These are phyloP conservation scores for Alaudala cheleensis DNA, from an alignment of 2,113 vertebrate species.

Conservation along the genomic window DNA sequence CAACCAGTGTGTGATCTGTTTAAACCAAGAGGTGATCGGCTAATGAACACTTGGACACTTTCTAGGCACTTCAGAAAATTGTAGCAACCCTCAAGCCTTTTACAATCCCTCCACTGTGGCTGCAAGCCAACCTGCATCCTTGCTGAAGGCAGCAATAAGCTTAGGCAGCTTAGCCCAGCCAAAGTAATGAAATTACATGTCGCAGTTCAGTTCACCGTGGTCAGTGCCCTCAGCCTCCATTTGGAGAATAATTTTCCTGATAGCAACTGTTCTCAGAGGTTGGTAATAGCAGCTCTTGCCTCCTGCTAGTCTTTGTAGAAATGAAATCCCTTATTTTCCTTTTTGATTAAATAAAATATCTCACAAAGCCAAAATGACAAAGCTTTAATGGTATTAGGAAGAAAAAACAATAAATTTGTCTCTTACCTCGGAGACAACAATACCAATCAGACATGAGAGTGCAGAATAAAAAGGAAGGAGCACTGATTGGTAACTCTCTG, in stretches of 20 bases:
- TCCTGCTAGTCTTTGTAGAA: not conserved
- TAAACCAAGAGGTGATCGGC: not conserved
- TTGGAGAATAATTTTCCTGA: slow-evolving; percentile 16
- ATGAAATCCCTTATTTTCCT: not conserved
- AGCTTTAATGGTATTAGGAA: not conserved
- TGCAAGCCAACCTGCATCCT: not conserved
- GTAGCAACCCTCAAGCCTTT: not conserved
- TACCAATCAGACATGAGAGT: not conserved
- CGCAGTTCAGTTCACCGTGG: not conserved
- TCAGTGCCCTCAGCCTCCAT: not conserved
- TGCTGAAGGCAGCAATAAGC: not conserved
- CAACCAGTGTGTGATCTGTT: not conserved
- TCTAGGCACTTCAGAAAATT: not conserved
- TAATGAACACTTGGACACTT: not conserved
- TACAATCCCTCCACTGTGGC: not conserved
- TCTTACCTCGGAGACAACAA: not conserved
- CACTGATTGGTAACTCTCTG: not conserved
- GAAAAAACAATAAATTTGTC: not conserved
- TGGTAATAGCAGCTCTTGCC: not conserved
- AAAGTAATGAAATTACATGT: slow-evolving; percentile 35
- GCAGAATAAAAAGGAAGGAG: not conserved
- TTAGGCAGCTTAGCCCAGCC: not conserved
- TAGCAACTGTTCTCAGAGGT: slow-evolving; percentile 7
- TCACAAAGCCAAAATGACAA: not conserved
- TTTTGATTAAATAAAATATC: slow-evolving; percentile 25